These are phyloP conservation scores for Pseudobourletiella spinata DNA, from an alignment of 1,140 invertebrate genomes.

Conservation along the genomic window DNA sequence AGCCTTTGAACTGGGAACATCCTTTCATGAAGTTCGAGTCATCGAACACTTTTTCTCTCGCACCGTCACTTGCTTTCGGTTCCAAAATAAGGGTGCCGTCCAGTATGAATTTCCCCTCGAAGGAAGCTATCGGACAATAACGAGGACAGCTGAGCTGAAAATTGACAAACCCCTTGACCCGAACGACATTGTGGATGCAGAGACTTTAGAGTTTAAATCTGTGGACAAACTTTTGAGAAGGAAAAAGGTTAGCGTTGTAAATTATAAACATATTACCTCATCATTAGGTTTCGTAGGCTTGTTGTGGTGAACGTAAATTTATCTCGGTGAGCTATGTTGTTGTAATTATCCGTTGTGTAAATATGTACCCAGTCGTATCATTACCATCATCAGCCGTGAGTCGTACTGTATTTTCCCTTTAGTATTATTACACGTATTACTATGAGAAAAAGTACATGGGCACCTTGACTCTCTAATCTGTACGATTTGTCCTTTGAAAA, in stretches of 20 bases:
- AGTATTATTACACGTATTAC: too few relatives aligned
- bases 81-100: slow-evolving; percentile 21
- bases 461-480: too few relatives aligned
- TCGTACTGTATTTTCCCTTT: too few relatives aligned
- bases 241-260: too few relatives aligned
- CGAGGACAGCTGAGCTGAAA: slow-evolving; percentile 1
- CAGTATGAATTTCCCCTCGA: slow-evolving; percentile 31
- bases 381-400: too few relatives aligned
- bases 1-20: slow-evolving; percentile 23
- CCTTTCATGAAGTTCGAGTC: slow-evolving; percentile 23
- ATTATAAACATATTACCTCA: not conserved
- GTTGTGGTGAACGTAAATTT: not conserved
- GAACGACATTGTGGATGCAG: too few relatives aligned
- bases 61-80: slow-evolving; percentile 25
- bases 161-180: not conserved
- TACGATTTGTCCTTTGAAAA: too few relatives aligned
- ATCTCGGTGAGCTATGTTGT: too few relatives aligned
- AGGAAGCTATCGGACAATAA: slow-evolving; percentile 18
- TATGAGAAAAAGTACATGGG: too few relatives aligned
- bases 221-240: too few relatives aligned
- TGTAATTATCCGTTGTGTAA: too few relatives aligned
- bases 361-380: too few relatives aligned
- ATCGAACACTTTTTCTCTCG: slow-evolving; percentile 24
- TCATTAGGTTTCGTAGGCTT: not conserved
- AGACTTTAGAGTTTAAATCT: not conserved